Evolutionary conservation across 2,888 invertebrate species (phyloP), one percentile per base, ranked within the genome.

Genomic region (Drosophila ezoana): DNA sequence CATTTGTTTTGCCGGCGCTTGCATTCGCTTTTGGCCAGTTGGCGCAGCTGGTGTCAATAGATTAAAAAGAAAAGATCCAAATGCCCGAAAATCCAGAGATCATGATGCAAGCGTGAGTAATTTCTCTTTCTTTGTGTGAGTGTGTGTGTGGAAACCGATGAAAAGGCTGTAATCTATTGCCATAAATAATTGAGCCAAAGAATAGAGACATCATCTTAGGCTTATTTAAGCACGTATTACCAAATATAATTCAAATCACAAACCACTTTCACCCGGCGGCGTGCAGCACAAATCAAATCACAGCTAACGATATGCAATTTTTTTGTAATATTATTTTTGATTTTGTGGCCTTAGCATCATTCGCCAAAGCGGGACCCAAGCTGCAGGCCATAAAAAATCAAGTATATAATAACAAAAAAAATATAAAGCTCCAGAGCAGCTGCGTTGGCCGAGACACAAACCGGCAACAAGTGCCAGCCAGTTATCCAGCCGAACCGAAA

Each of bases 271-370:
- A 81, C 81, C 54, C 35, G 18, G 37, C 49, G 20, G 14, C 37
- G 71, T 47, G 9, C 8, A 32, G 49, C 51, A 49, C 56, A 72
- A 87, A 57, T 71, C 49, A 66, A 71, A 67, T 66, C 80, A 28
- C 28, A 52, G 9, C 52, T 35, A 33, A 52, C 45, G 54, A 67
- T 78, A 74, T 82, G 66, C 56, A 81, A 59, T 56, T 48, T 73
- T 64, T 71, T 58, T 10, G 8, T 18, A 8, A 43, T 23, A 54
- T 52, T n/a, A 18, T 43, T 51, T 47, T 45, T 60, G 43, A 61
- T 56, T 63, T 63, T 49, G 64, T 68, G 81, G 87, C 81, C 84
- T 86, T 76, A 64, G 64, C 66, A 60, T 51, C 75, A 52, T 52
- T 40, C 37, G 28, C 53, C 43, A 61, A 70, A 59, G 16, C 56